Evolutionary conservation across 1,140 invertebrate genomes (phyloP).

Genomic region (Papilio polyxenes): DNA sequence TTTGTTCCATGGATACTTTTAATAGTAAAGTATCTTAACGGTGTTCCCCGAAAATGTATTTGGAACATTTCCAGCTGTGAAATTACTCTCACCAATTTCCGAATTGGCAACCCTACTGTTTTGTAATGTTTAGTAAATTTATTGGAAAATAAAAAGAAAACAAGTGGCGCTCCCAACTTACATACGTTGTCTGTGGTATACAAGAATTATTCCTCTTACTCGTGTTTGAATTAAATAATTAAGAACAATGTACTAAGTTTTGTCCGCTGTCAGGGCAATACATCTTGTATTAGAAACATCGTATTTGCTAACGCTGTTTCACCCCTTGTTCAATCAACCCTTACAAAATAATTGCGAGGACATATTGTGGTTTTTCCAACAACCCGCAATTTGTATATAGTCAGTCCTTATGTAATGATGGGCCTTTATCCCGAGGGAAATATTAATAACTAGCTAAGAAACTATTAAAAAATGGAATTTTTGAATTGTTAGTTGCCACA

Average conservation of each 20-base stretch:
- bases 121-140: not conserved
- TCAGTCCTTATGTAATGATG: not conserved
- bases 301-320: not conserved
- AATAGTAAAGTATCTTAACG: not conserved
- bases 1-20: not conserved
- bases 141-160: not conserved
- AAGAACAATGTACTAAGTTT: not conserved
- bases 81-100: not conserved
- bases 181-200: not conserved
- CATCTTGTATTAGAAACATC: not conserved
- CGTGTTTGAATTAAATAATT: not conserved
- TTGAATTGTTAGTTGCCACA: not conserved
- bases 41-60: not conserved
- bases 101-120: not conserved
- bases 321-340: constrained; percentile 18
- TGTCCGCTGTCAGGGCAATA: too few relatives aligned
- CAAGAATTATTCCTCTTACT: not conserved
- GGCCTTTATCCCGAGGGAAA: not conserved
- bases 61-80: not conserved
- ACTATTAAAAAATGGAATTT: not conserved
- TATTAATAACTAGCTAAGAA: not conserved
- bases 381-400: not conserved
- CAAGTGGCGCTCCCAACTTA: not conserved
- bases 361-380: constrained; percentile 13
- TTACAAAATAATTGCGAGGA: constrained; percentile 14